Evolutionary conservation across 2,113 vertebrate genomes (phyloP).

Genomic region (Tragulus kanchil): DNA sequence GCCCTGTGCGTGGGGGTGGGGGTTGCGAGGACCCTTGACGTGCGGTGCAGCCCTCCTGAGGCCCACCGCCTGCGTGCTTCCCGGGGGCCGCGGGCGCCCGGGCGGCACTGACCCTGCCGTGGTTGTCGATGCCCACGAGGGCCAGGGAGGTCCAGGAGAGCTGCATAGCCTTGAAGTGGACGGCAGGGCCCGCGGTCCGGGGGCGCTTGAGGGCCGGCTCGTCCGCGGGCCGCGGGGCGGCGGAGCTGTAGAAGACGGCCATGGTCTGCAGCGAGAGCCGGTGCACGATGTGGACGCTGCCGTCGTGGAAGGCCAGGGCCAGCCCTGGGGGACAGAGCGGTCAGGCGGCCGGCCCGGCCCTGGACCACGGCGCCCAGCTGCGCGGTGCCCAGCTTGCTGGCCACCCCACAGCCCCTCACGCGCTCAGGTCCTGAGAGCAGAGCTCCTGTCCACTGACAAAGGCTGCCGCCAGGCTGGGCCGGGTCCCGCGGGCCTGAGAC

Average conservation of each 20-base stretch:
- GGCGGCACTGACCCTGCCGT: constrained; percentile 92
- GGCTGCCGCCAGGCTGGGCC: background rate
- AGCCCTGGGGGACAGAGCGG: constrained; percentile 85
- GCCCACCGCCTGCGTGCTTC: background rate
- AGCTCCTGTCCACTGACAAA: accelerated
- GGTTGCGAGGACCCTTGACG: accelerated
- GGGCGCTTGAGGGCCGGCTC: constrained; percentile 94
- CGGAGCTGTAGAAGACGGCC: constrained; percentile 93
- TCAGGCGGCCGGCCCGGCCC: background rate
- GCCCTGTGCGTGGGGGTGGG: accelerated
- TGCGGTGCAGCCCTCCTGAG: background rate
- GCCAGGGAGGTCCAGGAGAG: constrained; percentile 98
- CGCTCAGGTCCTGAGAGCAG: background rate
- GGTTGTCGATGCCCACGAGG: constrained; percentile 95
- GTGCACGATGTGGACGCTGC: constrained; percentile 97
- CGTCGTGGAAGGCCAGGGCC: constrained; percentile 95
- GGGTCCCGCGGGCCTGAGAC: background rate
- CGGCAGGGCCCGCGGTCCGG: constrained; percentile 87
- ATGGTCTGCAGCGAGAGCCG: constrained; percentile 96
- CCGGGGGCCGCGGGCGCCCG: background rate
- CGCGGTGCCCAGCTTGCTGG: background rate
- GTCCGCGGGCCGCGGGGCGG: constrained; percentile 90
- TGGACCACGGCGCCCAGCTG: background rate
- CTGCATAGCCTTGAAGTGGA: constrained; percentile 98
- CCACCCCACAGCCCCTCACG: background rate